Evolutionary conservation across 2,888 invertebrate genomes (phyloP).

Genomic region (Noctua comes): DNA sequence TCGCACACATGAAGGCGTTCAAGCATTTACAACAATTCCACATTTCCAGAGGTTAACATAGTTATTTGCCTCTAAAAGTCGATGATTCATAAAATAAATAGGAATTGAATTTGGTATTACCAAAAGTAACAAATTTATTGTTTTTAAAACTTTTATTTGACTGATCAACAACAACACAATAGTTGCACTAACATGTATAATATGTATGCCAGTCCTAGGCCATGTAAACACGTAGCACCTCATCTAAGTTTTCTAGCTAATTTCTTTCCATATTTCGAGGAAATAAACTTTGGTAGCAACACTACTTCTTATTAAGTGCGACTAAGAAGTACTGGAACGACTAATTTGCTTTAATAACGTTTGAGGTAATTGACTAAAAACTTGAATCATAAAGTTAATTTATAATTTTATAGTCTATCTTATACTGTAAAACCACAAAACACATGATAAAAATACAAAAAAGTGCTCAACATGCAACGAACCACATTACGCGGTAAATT

Average conservation of each 20-base stretch:
- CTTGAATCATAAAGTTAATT: neutral
- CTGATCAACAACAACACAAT: neutral
- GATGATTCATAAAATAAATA: neutral
- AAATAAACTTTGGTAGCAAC: conserved; percentile 45
- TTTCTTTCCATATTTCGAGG: conserved; percentile 16
- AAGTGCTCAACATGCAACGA: conserved; percentile 24
- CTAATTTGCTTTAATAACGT: neutral
- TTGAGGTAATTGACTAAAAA: neutral
- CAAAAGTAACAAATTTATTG: neutral
- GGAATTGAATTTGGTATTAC: neutral
- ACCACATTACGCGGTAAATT: conserved; percentile 69
- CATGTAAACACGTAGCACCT: neutral
- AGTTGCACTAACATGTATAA: neutral
- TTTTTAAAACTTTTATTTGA: neutral
- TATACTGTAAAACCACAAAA: neutral
- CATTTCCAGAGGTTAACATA: neutral
- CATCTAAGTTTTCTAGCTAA: neutral
- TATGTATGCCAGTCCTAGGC: neutral
- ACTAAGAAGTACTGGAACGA: conserved; percentile 59
- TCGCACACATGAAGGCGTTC: neutral
- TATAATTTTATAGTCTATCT: neutral
- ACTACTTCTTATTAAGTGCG: conserved; percentile 25
- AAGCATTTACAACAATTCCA: neutral
- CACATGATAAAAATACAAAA: conserved; percentile 11
- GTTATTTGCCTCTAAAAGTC: neutral